Percentiles rank a stretch among this genome's conserved stretches.
These are phyloP conservation scores for Pangasianodon gigas DNA, from an alignment of 2,113 vertebrate species.

Conservation along the genomic window DNA sequence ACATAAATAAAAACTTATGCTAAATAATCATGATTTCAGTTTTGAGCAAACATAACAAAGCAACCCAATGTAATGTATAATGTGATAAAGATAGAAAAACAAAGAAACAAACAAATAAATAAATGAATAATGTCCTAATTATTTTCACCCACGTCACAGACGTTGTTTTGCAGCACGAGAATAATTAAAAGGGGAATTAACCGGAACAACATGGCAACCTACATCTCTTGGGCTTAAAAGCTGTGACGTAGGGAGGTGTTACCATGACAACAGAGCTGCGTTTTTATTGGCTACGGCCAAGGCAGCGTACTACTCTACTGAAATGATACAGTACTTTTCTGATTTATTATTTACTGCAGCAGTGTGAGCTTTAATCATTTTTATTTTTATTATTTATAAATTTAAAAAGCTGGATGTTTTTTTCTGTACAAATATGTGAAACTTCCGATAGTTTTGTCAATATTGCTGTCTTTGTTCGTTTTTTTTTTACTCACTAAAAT, in stretches of 20 bases:
- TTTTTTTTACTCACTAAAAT: not conserved
- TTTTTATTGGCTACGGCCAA: slow-evolving; percentile 8
- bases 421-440: not conserved
- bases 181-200: not conserved
- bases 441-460: too few relatives aligned
- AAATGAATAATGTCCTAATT: not conserved
- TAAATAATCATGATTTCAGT: not conserved
- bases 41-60: not conserved
- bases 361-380: not conserved
- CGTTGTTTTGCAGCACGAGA: not conserved
- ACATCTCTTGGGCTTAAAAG: not conserved
- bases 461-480: too few relatives aligned
- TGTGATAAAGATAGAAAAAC: not conserved
- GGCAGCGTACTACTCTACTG: not conserved
- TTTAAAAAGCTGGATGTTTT: not conserved
- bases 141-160: not conserved
- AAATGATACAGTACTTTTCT: not conserved
- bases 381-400: not conserved
- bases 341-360: not conserved
- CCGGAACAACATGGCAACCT: slow-evolving; percentile 8
- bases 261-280: slow-evolving; percentile 49
- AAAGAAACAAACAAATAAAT: not conserved
- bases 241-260: slow-evolving; percentile 59
- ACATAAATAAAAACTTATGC: not conserved
- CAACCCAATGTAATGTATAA: not conserved